phyloP scores from a whole-genome alignment of 2,888 invertebrate genomes.

The Petrolisthes cinctipes region DNA sequence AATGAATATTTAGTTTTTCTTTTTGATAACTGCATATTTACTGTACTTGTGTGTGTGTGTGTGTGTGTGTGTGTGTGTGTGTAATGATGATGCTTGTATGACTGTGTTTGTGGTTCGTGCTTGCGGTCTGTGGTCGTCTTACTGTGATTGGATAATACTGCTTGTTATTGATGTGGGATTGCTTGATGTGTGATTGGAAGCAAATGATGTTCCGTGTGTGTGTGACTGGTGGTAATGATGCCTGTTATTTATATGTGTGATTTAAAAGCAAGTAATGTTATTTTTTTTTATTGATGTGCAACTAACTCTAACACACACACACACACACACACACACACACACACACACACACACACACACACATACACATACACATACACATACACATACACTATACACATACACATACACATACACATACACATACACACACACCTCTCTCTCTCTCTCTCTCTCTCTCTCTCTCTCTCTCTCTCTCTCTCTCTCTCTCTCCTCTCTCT shows the following conservation, averaged over 20 bases:
- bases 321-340: background rate
- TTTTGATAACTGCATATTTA: too few species aligned
- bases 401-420: background rate
- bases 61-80: too few species aligned
- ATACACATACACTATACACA: too few species aligned
- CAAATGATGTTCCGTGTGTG: too few species aligned
- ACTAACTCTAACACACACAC: background rate
- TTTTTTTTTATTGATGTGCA: background rate
- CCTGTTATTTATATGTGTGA: background rate
- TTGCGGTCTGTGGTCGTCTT: too few species aligned
- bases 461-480: slow-evolving; percentile 18
- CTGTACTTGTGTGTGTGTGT: too few species aligned
- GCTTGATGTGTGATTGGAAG: background rate
- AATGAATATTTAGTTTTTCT: too few species aligned
- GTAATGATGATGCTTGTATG: too few species aligned
- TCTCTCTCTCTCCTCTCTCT: slow-evolving; percentile 13
- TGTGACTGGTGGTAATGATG: too few species aligned
- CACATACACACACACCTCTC: background rate
- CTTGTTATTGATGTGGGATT: background rate
- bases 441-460: slow-evolving; percentile 18
- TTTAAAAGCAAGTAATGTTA: background rate
- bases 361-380: too few species aligned
- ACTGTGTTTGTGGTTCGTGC: too few species aligned
- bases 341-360: background rate
- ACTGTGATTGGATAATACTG: too few species aligned